Percentiles rank a stretch among this genome's conserved stretches.
phyloP scores from a whole-genome alignment of 2,888 invertebrate genomes.

The Lasioglossum pauxillum region DNA sequence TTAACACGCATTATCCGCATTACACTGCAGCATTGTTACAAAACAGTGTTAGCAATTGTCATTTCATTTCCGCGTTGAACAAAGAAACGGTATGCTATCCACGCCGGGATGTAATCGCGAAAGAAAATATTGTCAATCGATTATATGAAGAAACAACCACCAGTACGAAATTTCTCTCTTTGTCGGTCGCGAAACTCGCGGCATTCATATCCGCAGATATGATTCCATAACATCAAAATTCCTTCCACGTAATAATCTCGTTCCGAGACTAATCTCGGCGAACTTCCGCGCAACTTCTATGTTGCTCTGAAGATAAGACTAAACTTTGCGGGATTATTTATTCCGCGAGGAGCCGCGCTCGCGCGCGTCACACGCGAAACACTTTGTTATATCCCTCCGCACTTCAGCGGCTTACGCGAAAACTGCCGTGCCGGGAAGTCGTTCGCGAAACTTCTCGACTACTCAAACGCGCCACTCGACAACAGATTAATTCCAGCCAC shows the following conservation, averaged over 20 bases:
- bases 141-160: too few relatives aligned
- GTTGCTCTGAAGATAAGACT: constrained; percentile 25
- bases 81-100: neutral
- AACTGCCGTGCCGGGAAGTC: constrained; percentile 17
- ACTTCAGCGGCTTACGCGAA: constrained; percentile 7
- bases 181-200: too few relatives aligned
- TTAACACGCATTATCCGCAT: neutral
- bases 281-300: constrained; percentile 35
- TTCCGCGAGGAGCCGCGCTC: constrained; percentile 1
- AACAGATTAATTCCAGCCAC: neutral
- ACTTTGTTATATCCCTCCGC: constrained; percentile 22
- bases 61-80: neutral
- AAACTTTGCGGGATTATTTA: constrained; percentile 44
- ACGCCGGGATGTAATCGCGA: too few relatives aligned
- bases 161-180: too few relatives aligned
- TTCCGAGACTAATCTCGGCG: constrained; percentile 36
- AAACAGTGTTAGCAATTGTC: neutral
- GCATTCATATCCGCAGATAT: neutral
- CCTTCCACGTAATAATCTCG: constrained; percentile 38
- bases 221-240: constrained; percentile 21
- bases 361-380: constrained; percentile 26
- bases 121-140: too few relatives aligned
- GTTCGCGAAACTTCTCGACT: constrained; percentile 30
- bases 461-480: constrained; percentile 4
- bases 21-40: neutral